Conservation (phyloP, 2,113 vertebrate genomes). For the Piliocolobus tephrosceles region DNA sequence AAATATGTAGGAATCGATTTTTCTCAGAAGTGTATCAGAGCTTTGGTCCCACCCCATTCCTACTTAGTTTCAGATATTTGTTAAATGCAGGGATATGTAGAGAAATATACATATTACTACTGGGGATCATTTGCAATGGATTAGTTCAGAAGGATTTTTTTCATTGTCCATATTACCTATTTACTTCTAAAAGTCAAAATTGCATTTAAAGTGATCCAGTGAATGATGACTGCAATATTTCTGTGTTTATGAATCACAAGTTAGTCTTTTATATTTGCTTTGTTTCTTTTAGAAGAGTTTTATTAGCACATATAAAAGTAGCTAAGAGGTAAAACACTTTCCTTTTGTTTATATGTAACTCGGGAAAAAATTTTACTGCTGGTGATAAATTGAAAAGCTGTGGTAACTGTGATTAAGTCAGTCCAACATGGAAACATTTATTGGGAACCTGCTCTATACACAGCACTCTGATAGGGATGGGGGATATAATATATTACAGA, state of each 20-base stretch:
- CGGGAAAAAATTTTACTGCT: slow-evolving; percentile 64
- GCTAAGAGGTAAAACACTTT: slow-evolving; percentile 66
- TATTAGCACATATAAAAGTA: slow-evolving; percentile 69
- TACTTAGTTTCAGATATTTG: slow-evolving; percentile 21
- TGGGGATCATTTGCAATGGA: neutral
- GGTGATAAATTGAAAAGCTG: slow-evolving; percentile 56
- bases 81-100: neutral
- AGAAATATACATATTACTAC: neutral
- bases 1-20: slow-evolving; percentile 70
- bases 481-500: neutral
- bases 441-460: neutral
- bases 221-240: neutral
- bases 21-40: slow-evolving; percentile 43
- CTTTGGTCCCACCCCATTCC: neutral
- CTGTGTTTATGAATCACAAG: slow-evolving; percentile 59
- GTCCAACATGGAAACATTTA: slow-evolving; percentile 10
- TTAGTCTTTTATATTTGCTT: slow-evolving; percentile 68
- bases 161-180: neutral
- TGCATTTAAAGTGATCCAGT: neutral
- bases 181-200: slow-evolving; percentile 41
- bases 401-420: slow-evolving; percentile 52
- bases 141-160: neutral
- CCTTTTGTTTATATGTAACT: slow-evolving; percentile 68
- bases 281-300: slow-evolving; percentile 67
- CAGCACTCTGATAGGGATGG: neutral